Evolutionary conservation across 1,140 invertebrate species (phyloP).

Genomic region (Brachionus asplanchnoidis): DNA sequence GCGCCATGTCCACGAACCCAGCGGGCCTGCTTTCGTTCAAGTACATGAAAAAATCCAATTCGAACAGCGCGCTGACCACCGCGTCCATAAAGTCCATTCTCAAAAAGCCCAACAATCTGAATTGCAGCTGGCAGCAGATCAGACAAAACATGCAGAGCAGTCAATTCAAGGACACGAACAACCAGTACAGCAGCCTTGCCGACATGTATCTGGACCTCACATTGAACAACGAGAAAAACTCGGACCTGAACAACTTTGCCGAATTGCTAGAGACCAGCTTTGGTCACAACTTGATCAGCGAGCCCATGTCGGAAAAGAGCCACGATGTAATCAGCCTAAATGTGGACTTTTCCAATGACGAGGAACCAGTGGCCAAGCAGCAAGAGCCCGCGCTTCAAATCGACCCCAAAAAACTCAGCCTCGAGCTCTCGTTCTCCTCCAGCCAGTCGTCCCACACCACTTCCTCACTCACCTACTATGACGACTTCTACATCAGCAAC

Average conservation of each 20-base stretch:
- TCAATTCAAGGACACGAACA: background rate
- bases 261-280: conserved; percentile 5
- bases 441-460: background rate
- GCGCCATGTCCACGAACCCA: background rate
- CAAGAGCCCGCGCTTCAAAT: background rate
- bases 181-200: background rate
- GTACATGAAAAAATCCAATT: background rate
- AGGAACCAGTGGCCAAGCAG: background rate
- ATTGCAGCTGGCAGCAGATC: background rate
- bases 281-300: background rate
- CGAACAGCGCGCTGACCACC: background rate
- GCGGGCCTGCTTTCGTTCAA: background rate
- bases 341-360: conserved; percentile 5
- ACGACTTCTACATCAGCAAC: conserved; percentile 19
- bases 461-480: background rate
- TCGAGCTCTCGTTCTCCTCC: background rate
- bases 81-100: conserved; percentile 8
- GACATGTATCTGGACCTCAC: conserved; percentile 9
- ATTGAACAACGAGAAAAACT: background rate
- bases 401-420: background rate
- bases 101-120: conserved; percentile 8
- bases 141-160: background rate
- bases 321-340: conserved; percentile 2
- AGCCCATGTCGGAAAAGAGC: background rate
- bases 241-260: background rate